These are phyloP conservation scores for Aurelia coerulea DNA, from an alignment of 30 jellyfish, hydroid and myxozoan genomes.

Conservation along the genomic window DNA sequence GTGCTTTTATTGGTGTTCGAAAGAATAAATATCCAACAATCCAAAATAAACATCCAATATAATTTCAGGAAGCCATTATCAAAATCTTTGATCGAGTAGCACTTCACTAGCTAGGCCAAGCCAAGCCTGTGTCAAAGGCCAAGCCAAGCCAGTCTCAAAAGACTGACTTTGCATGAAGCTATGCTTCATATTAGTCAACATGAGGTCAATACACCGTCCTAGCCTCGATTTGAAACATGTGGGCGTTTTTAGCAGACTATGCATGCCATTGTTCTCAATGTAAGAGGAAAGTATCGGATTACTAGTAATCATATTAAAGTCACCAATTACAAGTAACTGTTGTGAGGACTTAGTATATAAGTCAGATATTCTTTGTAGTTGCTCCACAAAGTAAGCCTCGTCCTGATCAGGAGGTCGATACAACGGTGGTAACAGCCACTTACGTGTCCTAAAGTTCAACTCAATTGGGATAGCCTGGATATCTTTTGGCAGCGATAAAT, in stretches of 20 bases:
- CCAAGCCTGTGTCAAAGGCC: conserved; percentile 22
- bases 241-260: conserved; percentile 28
- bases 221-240: too few species aligned
- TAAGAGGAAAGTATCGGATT: conserved; percentile 23
- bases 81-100: not conserved
- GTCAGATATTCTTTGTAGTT: not conserved
- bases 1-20: too few species aligned
- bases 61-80: too few species aligned
- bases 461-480: conserved; percentile 15
- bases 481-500: not conserved
- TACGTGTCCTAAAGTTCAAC: conserved; percentile 54
- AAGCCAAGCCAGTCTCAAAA: conserved; percentile 20
- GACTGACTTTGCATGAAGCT: too few species aligned
- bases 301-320: not conserved
- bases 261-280: not conserved
- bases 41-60: too few species aligned
- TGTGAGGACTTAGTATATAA: conserved; percentile 31
- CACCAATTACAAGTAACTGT: conserved; percentile 35
- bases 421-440: conserved; percentile 48
- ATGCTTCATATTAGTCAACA: too few species aligned
- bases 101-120: conserved; percentile 19
- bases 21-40: too few species aligned
- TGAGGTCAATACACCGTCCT: not conserved
- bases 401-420: conserved; percentile 47
- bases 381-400: conserved; percentile 26